Evolutionary conservation across 2,888 invertebrate genomes (phyloP).

Genomic region (Lasioglossum morio): DNA sequence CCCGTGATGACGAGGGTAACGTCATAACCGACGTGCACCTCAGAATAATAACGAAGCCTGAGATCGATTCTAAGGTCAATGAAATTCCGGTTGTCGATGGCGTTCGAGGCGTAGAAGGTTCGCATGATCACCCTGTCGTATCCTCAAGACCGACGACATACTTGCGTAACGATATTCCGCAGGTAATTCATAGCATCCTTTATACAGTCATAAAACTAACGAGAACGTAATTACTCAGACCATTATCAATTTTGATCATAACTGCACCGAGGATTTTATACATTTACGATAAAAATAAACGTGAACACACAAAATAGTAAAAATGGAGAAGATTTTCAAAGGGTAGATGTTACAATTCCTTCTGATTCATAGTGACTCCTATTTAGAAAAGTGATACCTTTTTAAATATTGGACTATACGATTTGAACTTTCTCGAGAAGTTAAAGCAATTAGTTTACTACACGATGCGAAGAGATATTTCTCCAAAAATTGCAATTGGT

Average conservation of each 20-base stretch:
- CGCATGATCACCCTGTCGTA: slow-evolving; percentile 36
- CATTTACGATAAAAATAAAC: not conserved
- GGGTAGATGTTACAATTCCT: no score
- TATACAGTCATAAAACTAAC: not conserved
- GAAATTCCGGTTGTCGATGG: slow-evolving; percentile 76
- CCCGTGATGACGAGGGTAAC: slow-evolving; percentile 65
- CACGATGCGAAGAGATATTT: no score
- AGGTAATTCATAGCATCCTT: slow-evolving; percentile 61
- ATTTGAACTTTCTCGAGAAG: no score
- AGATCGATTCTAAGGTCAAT: slow-evolving; percentile 50
- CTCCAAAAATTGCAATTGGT: no score
- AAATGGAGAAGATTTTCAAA: not conserved
- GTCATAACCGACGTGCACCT: slow-evolving; percentile 72
- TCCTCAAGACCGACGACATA: slow-evolving; percentile 31
- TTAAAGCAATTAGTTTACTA: no score
- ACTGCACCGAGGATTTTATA: not conserved
- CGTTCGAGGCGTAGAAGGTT: slow-evolving; percentile 60
- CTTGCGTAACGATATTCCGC: slow-evolving; percentile 67
- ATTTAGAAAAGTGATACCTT: no score
- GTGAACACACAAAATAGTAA: not conserved
- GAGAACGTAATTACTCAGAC: not conserved
- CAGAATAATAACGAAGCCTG: slow-evolving; percentile 67
- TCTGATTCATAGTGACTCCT: no score
- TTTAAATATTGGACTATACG: no score
- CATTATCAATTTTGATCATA: not conserved